Percentiles rank a stretch among this genome's conserved stretches.
Conservation (phyloP, 2,888 invertebrate genomes). For the Drosophila leonis region DNA sequence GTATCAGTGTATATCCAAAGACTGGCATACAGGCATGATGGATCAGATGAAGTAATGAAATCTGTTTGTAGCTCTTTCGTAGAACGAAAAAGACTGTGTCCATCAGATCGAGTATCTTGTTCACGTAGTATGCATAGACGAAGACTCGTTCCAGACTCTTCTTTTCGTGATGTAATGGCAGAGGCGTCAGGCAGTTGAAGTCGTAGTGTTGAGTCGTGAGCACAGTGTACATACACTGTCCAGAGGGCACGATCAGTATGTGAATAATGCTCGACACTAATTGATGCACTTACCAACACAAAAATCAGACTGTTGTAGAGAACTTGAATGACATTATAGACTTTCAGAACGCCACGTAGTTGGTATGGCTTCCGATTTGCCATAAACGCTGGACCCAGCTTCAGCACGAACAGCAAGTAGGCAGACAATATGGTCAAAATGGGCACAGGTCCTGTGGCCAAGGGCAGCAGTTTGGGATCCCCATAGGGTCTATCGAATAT, state of each 20-base stretch:
- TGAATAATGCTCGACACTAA: not conserved
- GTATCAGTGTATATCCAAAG: slow-evolving; percentile 16
- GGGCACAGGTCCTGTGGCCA: slow-evolving; percentile 11
- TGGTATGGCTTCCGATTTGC: slow-evolving; percentile 29
- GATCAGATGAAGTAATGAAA: slow-evolving; percentile 52
- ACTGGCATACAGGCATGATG: slow-evolving; percentile 56
- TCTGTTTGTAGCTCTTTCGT: slow-evolving; percentile 57
- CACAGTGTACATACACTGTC: slow-evolving; percentile 3
- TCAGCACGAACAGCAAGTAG: slow-evolving; percentile 35
- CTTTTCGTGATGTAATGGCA: slow-evolving; percentile 29
- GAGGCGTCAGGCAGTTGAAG: slow-evolving; percentile 8
- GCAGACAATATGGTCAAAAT: slow-evolving; percentile 7
- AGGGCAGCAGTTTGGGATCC: slow-evolving; percentile 21
- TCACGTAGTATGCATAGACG: slow-evolving; percentile 46
- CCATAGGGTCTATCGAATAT: slow-evolving; percentile 17
- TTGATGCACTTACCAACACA: slow-evolving; percentile 8
- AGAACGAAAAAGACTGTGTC: slow-evolving; percentile 64
- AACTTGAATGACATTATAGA: slow-evolving; percentile 37
- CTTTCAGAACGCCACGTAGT: slow-evolving; percentile 11
- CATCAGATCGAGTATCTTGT: slow-evolving; percentile 54
- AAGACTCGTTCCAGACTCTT: slow-evolving; percentile 43
- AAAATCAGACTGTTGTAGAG: slow-evolving; percentile 12
- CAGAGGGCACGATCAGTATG: too few species aligned
- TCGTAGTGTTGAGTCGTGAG: not conserved
- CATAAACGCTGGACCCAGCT: slow-evolving; percentile 33